phyloP scores from a whole-genome alignment of 2,888 invertebrate species.

The Nephrotoma appendiculata region DNA sequence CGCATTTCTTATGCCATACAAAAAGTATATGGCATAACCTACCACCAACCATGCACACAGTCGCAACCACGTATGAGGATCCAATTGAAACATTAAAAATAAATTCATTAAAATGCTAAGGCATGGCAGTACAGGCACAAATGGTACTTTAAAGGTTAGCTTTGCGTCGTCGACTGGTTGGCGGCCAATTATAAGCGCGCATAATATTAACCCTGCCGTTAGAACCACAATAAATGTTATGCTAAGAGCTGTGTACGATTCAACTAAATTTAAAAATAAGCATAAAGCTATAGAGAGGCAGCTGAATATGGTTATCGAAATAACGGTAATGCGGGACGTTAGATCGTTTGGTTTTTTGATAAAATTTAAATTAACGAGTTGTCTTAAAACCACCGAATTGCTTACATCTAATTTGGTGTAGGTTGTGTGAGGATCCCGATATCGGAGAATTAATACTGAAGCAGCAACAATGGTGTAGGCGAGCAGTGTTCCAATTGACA shows the following conservation, averaged over 20 bases:
- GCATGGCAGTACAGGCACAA: slow-evolving; percentile 73
- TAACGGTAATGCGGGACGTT: slow-evolving; percentile 50
- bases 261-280: slow-evolving; percentile 5
- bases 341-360: slow-evolving; percentile 49
- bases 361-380: slow-evolving; percentile 56
- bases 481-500: slow-evolving; percentile 83
- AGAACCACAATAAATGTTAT: slow-evolving; percentile 35
- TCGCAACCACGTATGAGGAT: slow-evolving; percentile 73
- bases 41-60: slow-evolving; percentile 72
- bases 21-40: slow-evolving; percentile 76
- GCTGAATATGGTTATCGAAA: slow-evolving; percentile 42
- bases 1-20: slow-evolving; percentile 70
- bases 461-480: slow-evolving; percentile 88
- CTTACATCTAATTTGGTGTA: slow-evolving; percentile 24
- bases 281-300: slow-evolving; percentile 23
- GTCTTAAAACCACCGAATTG: slow-evolving; percentile 32
- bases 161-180: slow-evolving; percentile 49
- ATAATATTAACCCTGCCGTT: slow-evolving; percentile 36
- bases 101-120: slow-evolving; percentile 75
- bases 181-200: slow-evolving; percentile 45
- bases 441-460: slow-evolving; percentile 77
- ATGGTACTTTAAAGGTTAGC: slow-evolving; percentile 66
- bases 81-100: slow-evolving; percentile 82
- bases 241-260: slow-evolving; percentile 20
- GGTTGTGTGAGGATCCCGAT: slow-evolving; percentile 25